These are phyloP conservation scores for Ptiloglossa arizonensis DNA, from an alignment of 1,140 invertebrate genomes.

Conservation along the genomic window DNA sequence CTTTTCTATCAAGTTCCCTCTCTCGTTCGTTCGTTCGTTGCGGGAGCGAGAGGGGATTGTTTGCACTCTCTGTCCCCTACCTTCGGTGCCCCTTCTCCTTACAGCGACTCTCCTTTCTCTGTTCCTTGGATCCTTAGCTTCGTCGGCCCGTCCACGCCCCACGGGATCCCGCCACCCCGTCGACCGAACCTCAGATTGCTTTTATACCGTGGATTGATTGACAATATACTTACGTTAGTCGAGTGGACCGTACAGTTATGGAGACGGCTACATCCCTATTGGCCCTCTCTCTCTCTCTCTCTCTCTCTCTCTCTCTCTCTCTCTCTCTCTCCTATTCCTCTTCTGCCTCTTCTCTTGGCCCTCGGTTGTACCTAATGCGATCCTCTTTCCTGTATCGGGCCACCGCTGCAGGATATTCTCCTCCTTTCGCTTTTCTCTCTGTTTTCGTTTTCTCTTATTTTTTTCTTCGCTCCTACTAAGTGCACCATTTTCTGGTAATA, in stretches of 20 bases:
- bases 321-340: slow-evolving; percentile 16
- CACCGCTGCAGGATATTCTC: slow-evolving; percentile 26
- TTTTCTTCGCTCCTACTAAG: slow-evolving; percentile 33
- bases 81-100: slow-evolving; percentile 45
- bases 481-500: slow-evolving; percentile 54
- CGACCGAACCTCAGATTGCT: slow-evolving; percentile 81
- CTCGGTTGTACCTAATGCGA: slow-evolving; percentile 16
- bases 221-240: slow-evolving; percentile 81
- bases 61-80: slow-evolving; percentile 36
- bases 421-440: background rate
- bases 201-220: slow-evolving; percentile 82
- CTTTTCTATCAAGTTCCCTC: slow-evolving; percentile 55
- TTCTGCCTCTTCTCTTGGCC: background rate
- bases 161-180: slow-evolving; percentile 78
- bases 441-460: slow-evolving; percentile 4
- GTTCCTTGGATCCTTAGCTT: slow-evolving; percentile 38
- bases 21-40: slow-evolving; percentile 24
- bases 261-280: slow-evolving; percentile 57
- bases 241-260: slow-evolving; percentile 76
- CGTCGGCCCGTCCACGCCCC: slow-evolving; percentile 67
- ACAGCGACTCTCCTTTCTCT: slow-evolving; percentile 57
- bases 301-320: slow-evolving; percentile 40
- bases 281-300: slow-evolving; percentile 56
- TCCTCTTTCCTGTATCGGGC: slow-evolving; percentile 26
- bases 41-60: slow-evolving; percentile 30